Evolutionary conservation across 2,888 invertebrate species (phyloP), one percentile per base, ranked within the genome.

Genomic region (Stratiomys singularior): DNA sequence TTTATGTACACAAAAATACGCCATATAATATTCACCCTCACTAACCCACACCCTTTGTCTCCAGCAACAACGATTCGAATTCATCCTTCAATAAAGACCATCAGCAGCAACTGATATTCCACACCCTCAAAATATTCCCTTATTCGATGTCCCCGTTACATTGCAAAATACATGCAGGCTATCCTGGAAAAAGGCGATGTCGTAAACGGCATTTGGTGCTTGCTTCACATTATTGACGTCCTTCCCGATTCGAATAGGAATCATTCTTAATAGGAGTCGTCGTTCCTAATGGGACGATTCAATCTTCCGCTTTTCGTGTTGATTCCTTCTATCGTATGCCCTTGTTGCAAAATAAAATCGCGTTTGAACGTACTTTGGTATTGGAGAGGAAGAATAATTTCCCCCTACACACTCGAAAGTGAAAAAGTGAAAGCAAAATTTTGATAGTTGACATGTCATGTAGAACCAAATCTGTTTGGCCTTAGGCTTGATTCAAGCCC

Each of bases 211-310:
- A 13, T 5, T 25, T 60, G 60, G 25, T 60, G 60, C 60, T 60
- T 60, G 11, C 60, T 15, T n/a, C 18, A 23, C 60, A 25, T 25
- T 0, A n/a, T 4, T 25, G 18, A 9, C 21, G 60, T 60, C 60
- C 23, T 60, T 60, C 25, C 52, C 60, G 60, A 60, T 60, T 60
- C 60, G 21, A 60, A 60, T 60, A 7, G 25, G 60, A 60, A 23
- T 60, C 60, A 25, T 23, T 7, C 21, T 60, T 21, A 25, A 25
- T 25, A 21, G 60, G 60, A 25, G 60, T 60, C 23, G 60, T 23
- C 9, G 21, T 60, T 60, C 52, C 15, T 18, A 4, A 18, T 13
- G 23, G 37, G 37, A 37, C 37, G 37, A 37, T 37, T 37, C 37
- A 37, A 5, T 25, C n/a, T 60, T 23, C 21, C 60, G 60, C 60